These are phyloP conservation scores for Gymnoscopelus braueri DNA, from an alignment of 2,797 vertebrate genomes.

Conservation along the genomic window DNA sequence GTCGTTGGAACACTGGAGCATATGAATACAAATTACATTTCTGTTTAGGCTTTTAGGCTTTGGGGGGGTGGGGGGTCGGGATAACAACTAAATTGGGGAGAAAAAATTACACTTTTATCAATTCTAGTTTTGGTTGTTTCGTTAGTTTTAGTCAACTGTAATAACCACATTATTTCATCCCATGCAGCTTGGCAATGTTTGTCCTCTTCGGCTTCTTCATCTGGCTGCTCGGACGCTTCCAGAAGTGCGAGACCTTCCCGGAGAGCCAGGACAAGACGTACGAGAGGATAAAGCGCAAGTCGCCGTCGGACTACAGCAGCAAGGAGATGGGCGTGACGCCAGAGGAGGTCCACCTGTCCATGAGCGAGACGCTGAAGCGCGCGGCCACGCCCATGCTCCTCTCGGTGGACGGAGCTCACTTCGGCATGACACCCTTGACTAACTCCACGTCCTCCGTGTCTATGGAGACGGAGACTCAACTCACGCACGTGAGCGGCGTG, in stretches of 20 bases:
- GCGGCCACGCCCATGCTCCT: conserved; percentile 85
- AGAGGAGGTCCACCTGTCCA: conserved; percentile 86
- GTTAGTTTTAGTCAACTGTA: too few relatives aligned
- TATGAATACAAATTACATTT: too few relatives aligned
- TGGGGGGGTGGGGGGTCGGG: too few relatives aligned
- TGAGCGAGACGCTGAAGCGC: conserved; percentile 81
- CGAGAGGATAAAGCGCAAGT: conserved; percentile 94
- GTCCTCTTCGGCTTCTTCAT: conserved; percentile 95
- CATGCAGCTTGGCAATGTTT: conserved; percentile 86
- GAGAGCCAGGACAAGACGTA: conserved; percentile 93
- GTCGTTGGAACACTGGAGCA: too few relatives aligned
- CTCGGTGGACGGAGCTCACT: conserved; percentile 83
- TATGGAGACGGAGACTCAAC: conserved; percentile 85
- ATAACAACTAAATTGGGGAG: too few relatives aligned
- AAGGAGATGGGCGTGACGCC: conserved; percentile 89
- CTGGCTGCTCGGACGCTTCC: conserved; percentile 94
- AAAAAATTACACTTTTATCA: too few relatives aligned
- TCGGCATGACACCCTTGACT: conserved; percentile 62
- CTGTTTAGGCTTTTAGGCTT: too few relatives aligned
- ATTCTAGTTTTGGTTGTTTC: too few relatives aligned
- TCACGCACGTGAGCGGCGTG: conserved; percentile 74
- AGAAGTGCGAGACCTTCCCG: conserved; percentile 92
- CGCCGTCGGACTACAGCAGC: conserved; percentile 89
- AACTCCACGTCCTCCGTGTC: conserved; percentile 71
- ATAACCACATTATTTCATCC: too few relatives aligned